Base-by-base conservation (phyloP, 2,888 invertebrate genomes). In the Venusia cambrica region DNA sequence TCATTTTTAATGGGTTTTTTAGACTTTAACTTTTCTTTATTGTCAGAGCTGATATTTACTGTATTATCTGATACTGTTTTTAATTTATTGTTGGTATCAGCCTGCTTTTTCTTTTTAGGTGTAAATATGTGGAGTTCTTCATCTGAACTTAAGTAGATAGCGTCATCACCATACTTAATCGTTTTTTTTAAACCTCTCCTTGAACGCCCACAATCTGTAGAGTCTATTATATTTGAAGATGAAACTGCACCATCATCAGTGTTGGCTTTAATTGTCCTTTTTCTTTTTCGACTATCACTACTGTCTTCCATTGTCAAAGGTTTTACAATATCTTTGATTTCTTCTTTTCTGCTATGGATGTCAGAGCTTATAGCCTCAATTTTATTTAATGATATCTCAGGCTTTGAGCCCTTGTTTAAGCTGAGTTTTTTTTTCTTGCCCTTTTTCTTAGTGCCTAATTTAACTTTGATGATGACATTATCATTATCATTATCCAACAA, bases 41-140 rank as follows among this genome's bases (percentile, higher is more conserved):
- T 20, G 2, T 48, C 28, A 16, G 47, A 49, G 3, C 25, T 54
- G 26, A 40, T 25, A n/a, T 45, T 43, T 21, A 37, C 25, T 33
- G 19, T 20, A n/a, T n/a, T n/a, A n/a, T 13, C 8, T 19, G 4
- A 15, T 25, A 18, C 42, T 29, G 3, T 19, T 28, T n/a, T 9
- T 7, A 24, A n/a, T n/a, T 19, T 24, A 6, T 5, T 39, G 34
- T 41, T 51, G 16, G 19, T 35, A 11, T 53, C 46, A 17, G 34
- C 7, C 9, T 43, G 52, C 17, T 56, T 65, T 44, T 46, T 51
- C 59, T 81, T 87, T 53, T 79, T 84, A 12, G 80, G 78, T 24
- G 81, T 80, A 53, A 85, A 83, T 13, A 85, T 79, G 50, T 76
- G 69, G 25, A 78, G 55, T 32, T 84, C 81, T 43, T 87, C 87